A percentile compares a stretch with the other conserved stretches of the same genome.
These are phyloP conservation scores for Diaphora mendica DNA, from an alignment of 2,888 invertebrate species.

Conservation along the genomic window DNA sequence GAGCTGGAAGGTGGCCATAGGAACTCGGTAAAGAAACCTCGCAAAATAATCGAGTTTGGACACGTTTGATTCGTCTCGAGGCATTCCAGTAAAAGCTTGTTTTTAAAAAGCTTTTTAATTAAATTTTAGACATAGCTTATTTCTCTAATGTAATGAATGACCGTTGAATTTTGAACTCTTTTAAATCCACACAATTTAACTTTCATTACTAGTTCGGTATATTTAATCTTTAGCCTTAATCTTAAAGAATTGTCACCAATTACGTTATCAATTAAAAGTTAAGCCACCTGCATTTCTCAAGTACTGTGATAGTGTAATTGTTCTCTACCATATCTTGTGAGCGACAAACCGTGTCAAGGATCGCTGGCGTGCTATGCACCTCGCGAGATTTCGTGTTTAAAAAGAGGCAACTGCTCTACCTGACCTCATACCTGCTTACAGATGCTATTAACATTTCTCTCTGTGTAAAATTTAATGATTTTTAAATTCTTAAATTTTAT, in stretches of 20 bases:
- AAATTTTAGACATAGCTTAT: neutral
- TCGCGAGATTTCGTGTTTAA: constrained; percentile 51
- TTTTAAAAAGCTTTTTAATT: too few relatives aligned
- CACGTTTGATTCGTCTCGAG: too few relatives aligned
- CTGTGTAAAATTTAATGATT: neutral
- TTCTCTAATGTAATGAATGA: neutral
- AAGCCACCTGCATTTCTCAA: constrained; percentile 1
- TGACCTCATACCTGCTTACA: constrained; percentile 56
- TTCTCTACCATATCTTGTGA: constrained; percentile 20
- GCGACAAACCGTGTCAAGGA: constrained; percentile 71
- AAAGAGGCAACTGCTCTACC: constrained; percentile 57
- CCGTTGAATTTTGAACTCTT: neutral
- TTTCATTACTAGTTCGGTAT: neutral
- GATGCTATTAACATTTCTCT: constrained; percentile 36
- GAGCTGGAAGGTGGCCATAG: too few relatives aligned
- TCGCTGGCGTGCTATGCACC: constrained; percentile 58
- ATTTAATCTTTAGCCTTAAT: neutral
- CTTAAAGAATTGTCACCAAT: neutral
- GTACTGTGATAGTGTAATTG: constrained; percentile 12
- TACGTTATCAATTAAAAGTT: neutral
- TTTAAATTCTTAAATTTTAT: too few relatives aligned
- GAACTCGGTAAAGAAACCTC: too few relatives aligned
- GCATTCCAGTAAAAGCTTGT: too few relatives aligned
- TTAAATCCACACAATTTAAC: neutral
- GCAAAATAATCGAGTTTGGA: too few relatives aligned